Evolutionary conservation across 37 sponge, comb jelly and placozoan genomes (phyloP), one percentile per base, ranked within the genome.

Genomic region (Corticium candelabrum): DNA sequence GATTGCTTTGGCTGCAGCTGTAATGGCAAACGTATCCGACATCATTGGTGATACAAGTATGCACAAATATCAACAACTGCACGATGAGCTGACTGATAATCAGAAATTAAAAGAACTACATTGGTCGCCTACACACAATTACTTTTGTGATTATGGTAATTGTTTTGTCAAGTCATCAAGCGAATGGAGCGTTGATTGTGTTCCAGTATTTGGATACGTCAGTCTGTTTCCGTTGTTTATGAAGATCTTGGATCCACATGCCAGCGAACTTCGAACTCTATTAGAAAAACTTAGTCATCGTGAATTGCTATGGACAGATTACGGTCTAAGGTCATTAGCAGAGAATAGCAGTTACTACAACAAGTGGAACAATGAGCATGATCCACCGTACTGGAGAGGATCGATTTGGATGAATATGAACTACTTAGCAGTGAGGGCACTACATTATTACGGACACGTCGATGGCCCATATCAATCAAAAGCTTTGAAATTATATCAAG

Each of bases 371-470:
- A 98, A 95, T 0, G 88, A 87, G 36, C 88, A 90, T 80, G 99
- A 98, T 41, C 84, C 84, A 1, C 99, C 99, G 0, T 98, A 98
- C 85, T 98, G 99, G 99, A 85, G 99, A 37, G 99, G 95, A 1
- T 75, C 90, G 21, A 89, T 98, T 37, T 98, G 99, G 99, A 87
- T 98, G 56, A 98, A 98, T 81, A 91, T 98, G 72, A 98, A 98
- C 84, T 94, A 87, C 84, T 83, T 98, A 35, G 80, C 89, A 2
- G 80, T 91, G 38, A 38, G 88, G 50, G 88, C 99, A 0, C 89
- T 98, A 32, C 90, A 94, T 69, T 87, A 92, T 84, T 98, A 98
- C 74, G 62, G 87, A 68, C 82, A 81, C 39, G 71, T 39, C 1
- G 84, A 89, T 38, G 99, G 99, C 0, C 95, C 95, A 0, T 74